A percentile compares a stretch with the other conserved stretches of the same genome.
Conservation (phyloP, 1,140 invertebrate genomes). For the Coenobita brevimanus region DNA sequence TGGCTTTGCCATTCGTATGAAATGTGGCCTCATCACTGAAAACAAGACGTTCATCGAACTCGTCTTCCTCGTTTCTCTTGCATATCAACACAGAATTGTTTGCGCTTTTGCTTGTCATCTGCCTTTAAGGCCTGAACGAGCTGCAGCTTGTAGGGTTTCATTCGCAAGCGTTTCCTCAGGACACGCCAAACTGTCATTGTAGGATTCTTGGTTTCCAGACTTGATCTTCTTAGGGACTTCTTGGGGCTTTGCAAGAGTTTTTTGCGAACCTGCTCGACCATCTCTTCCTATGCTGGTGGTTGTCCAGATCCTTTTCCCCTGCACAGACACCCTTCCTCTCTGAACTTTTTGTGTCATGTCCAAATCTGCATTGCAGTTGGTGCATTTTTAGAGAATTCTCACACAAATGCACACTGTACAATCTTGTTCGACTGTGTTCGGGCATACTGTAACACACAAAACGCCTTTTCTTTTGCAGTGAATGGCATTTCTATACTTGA, state of each 20-base stretch:
- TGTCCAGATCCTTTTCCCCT: no score
- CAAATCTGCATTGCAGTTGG: no score
- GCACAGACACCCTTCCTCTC: no score
- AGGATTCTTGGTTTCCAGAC: no score
- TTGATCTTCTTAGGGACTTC: no score
- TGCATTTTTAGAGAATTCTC: not conserved
- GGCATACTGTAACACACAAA: slow-evolving; percentile 11
- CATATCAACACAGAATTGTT: not conserved
- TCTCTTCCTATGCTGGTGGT: no score
- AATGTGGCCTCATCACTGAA: slow-evolving; percentile 21
- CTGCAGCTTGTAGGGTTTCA: slow-evolving; percentile 19
- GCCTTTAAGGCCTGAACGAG: slow-evolving; percentile 4
- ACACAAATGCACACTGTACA: slow-evolving; percentile 5
- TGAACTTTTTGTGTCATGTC: not conserved
- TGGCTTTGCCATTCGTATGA: not conserved
- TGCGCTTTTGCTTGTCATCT: not conserved
- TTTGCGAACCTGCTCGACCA: no score
- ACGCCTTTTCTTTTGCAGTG: not conserved
- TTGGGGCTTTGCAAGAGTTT: no score
- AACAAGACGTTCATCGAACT: slow-evolving; percentile 15
- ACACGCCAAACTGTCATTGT: no score
- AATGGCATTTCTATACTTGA: no score
- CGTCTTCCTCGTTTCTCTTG: slow-evolving; percentile 13
- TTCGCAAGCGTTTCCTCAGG: slow-evolving; percentile 6
- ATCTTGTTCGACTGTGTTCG: slow-evolving; percentile 8